Evolutionary conservation across 2,797 vertebrate species (phyloP), one percentile per base, ranked within the genome.

Genomic region (Glyptemys insculpta): DNA sequence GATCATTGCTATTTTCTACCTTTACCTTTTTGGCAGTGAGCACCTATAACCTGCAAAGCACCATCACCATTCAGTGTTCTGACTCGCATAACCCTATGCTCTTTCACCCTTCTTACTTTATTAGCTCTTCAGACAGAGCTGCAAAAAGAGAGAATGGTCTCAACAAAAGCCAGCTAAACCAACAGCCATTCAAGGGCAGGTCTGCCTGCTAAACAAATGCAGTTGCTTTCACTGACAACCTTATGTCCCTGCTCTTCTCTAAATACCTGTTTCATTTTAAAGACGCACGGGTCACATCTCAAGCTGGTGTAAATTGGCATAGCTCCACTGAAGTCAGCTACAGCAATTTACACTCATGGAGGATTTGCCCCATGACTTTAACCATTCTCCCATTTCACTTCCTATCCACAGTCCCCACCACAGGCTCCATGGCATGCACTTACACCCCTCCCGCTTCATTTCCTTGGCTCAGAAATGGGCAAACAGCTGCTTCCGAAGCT

Each of bases 401-500:
- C 27, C 85, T 27, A 18, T 14, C 57, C n/a, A 21, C 25, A 19
- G 0, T 50, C 81, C 85, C 52, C 1, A 2, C 47, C n/a, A 25
- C 25, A 21, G 0, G n/a, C 78, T 85, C 52, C 1, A 3, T n/a
- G 2, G 1, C 18, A 29, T 0, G 2, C 12, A 5, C n/a, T 52
- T 31, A 49, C 21, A 65, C 29, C 68, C 83, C n/a, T 47, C 37
- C 34, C 53, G 81, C 88, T 57, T 84, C 27, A 49, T 53, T 72
- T 54, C 79, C 31, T 56, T 62, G 57, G 50, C 80, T 86, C 72
- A 44, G 59, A 78, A 79, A 37, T 12, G 10, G 9, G 54, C 80
- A 88, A 82, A 85, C 93, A 89, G 83, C 92, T 81, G 81, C 79
- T 34, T 52, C 56, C 41, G 89, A 62, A 86, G 84, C 83, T 19